Evolutionary conservation across 2,888 invertebrate genomes (phyloP).

Genomic region (Eubasilissa splendida): DNA sequence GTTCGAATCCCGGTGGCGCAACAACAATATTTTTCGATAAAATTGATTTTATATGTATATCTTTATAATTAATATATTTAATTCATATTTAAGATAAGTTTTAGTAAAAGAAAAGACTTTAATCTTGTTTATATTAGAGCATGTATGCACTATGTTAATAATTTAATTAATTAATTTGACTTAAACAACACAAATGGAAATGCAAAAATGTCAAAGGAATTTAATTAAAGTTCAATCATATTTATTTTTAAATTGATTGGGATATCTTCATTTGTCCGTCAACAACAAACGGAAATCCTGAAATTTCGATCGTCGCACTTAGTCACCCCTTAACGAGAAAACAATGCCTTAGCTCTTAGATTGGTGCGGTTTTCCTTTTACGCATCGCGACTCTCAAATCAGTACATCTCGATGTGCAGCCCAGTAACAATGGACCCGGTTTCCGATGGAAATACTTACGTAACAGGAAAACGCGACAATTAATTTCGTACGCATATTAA

Average conservation of each 20-base stretch:
- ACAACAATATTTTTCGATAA: no score
- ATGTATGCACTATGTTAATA: no score
- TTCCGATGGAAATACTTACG: conserved; percentile 30
- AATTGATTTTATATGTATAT: no score
- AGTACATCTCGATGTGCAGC: background rate
- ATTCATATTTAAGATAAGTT: no score
- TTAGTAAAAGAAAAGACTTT: no score
- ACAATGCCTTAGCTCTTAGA: conserved; percentile 1
- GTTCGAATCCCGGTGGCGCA: no score
- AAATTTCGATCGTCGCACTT: conserved; percentile 10
- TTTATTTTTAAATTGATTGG: background rate
- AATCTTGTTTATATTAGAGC: no score
- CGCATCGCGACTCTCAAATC: conserved; percentile 7
- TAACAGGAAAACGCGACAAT: conserved; percentile 26
- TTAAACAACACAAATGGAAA: no score
- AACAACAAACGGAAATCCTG: conserved; percentile 17
- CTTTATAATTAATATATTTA: no score
- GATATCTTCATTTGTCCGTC: conserved; percentile 1
- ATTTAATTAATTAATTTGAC: no score
- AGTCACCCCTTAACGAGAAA: background rate
- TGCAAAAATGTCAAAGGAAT: no score
- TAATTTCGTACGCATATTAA: conserved; percentile 4
- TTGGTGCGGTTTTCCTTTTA: conserved; percentile 19
- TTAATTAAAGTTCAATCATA: no score
- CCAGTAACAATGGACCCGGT: conserved; percentile 24